Percentiles rank a stretch among this genome's conserved stretches.
Conservation (phyloP, 2,888 invertebrate genomes). For the Ochropleura leucogaster region DNA sequence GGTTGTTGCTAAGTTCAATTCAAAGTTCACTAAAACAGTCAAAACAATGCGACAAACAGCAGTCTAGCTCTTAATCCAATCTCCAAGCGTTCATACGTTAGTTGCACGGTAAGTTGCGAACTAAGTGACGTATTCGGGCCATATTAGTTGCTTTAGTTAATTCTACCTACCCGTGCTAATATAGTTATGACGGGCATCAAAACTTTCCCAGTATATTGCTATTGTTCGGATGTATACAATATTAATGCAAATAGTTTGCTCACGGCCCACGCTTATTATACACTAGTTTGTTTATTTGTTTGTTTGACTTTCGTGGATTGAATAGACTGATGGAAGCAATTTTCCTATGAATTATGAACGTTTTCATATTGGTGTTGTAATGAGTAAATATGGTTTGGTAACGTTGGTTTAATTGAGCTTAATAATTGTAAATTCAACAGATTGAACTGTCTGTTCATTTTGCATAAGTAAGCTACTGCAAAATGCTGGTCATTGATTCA, state of each 20-base stretch:
- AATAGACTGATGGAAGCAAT: constrained; percentile 36
- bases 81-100: constrained; percentile 26
- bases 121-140: constrained; percentile 66
- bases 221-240: constrained; percentile 55
- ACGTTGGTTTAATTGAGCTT: constrained; percentile 12
- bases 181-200: constrained; percentile 62
- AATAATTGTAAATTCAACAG: background rate
- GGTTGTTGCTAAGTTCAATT: background rate
- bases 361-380: constrained; percentile 16
- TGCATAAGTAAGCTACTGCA: background rate
- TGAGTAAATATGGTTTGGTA: constrained; percentile 14
- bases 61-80: constrained; percentile 37
- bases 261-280: constrained; percentile 41
- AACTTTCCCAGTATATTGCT: constrained; percentile 58
- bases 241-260: constrained; percentile 60
- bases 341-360: constrained; percentile 12
- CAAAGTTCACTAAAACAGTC: background rate
- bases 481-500: background rate
- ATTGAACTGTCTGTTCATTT: background rate
- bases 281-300: constrained; percentile 41
- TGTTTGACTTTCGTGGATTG: constrained; percentile 43
- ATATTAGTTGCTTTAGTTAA: constrained; percentile 55
- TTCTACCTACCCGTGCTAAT: constrained; percentile 50
- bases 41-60: constrained; percentile 45
- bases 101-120: constrained; percentile 33